Base-by-base conservation (phyloP, 2,797 vertebrate genomes). In the Erithacus rubecula region DNA sequence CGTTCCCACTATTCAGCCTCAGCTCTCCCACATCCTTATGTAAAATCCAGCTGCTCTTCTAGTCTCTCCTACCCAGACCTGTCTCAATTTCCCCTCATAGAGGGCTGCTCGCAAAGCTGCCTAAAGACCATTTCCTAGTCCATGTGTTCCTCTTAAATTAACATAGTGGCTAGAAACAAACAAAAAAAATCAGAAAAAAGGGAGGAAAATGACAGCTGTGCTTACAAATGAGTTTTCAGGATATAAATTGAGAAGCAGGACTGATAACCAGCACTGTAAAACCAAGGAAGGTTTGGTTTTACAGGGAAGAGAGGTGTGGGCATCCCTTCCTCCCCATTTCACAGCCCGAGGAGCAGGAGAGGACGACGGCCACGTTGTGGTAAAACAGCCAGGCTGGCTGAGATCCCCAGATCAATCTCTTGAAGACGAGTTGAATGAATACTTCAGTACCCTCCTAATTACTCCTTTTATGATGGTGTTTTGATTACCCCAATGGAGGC, bases 31-130 rank as follows among this genome's bases (percentile, higher is more conserved):
- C 77, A 74, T 62, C 52, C 8, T 39, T 81, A 86, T 88, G 55
- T 19, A 75, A 94, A 96, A 90, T 27, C 82, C 91, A 93, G 89
- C 79, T 94, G 79, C 71, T 87, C 10, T 71, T 53, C 29, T 68
- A 87, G 32, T 18, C 37, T 69, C 24, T 55, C n/a, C 69, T 52
- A 59, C 62, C 36, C 80, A 65, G 76, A 78, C 55, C 65, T 69
- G 47, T 43, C 83, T 82, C 75, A 63, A 11, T 19, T 86, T 89
- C 70, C 63, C 27, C 67, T 90, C 46, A 13, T 55, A 30, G 41
- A 72, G 21, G 7, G 12, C 34, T 76, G 67, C 41, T 76, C 36
- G 64, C 69, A 60, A 36, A 59, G 41, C 32, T 79, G 30, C 8
- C 1, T 4, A 16, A 90, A 79, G 53, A 88, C 19, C 22, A 1